Percentiles rank a stretch among this genome's conserved stretches.
Evolutionary conservation across 2,113 vertebrate species (phyloP).

Genomic region (Sitta europaea): DNA sequence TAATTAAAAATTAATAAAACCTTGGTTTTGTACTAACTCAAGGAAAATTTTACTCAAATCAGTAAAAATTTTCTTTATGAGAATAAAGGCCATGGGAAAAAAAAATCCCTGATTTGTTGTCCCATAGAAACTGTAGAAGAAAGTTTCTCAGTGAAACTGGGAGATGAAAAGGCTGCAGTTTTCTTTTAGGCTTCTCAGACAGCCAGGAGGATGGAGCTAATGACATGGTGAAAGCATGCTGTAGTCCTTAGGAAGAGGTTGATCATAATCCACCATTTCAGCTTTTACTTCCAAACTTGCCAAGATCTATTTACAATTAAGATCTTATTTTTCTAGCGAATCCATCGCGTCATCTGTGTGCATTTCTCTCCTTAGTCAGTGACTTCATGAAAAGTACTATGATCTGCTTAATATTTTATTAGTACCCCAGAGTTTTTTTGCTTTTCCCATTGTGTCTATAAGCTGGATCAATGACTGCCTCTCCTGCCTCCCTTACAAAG

Average conservation of each 20-base stretch:
- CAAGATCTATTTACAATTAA: not conserved
- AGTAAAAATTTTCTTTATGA: not conserved
- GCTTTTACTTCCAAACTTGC: not conserved
- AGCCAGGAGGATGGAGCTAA: not conserved
- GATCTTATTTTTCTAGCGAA: not conserved
- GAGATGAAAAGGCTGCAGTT: not conserved
- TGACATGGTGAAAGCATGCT: not conserved
- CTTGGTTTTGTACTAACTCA: not conserved
- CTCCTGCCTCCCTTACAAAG: accelerated
- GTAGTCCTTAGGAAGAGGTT: not conserved
- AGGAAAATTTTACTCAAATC: not conserved
- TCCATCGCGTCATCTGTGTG: not conserved
- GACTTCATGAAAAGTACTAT: not conserved
- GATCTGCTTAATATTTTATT: not conserved
- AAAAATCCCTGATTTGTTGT: accelerated
- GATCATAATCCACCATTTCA: not conserved
- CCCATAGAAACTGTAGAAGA: not conserved
- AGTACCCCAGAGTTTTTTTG: not conserved
- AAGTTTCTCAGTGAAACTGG: not conserved
- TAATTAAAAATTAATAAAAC: not conserved
- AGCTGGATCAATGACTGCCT: not conserved
- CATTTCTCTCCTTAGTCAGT: not conserved
- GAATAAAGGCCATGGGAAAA: not conserved
- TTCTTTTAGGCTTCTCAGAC: not conserved
- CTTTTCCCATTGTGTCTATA: not conserved